These are phyloP conservation scores for Andricus grossulariae DNA, from an alignment of 1,140 invertebrate species.

Conservation along the genomic window DNA sequence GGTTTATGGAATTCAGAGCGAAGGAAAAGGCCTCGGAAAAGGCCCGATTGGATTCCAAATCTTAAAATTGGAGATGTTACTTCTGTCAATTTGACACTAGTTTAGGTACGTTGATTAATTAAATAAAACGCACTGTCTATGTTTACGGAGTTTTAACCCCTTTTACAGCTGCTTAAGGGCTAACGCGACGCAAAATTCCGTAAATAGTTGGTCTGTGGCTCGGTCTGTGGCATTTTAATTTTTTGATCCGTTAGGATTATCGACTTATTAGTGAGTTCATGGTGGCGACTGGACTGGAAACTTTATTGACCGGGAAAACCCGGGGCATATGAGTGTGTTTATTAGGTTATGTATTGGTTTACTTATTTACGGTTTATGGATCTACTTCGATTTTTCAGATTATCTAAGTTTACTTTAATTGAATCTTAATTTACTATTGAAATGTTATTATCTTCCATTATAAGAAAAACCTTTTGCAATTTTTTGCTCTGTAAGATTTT, in stretches of 20 bases:
- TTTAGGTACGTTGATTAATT: slow-evolving; percentile 80
- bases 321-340: too few relatives aligned
- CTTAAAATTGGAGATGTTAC: too few relatives aligned
- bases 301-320: too few relatives aligned
- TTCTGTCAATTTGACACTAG: too few relatives aligned
- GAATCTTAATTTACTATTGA: not conserved
- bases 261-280: slow-evolving; percentile 51
- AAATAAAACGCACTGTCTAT: too few relatives aligned
- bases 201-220: not conserved
- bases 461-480: too few relatives aligned
- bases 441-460: not conserved
- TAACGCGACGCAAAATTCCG: not conserved
- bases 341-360: too few relatives aligned
- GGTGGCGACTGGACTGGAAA: not conserved
- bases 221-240: slow-evolving; percentile 54
- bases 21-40: slow-evolving; percentile 80
- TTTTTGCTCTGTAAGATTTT: too few relatives aligned
- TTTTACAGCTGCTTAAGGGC: not conserved
- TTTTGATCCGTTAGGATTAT: slow-evolving; percentile 57
- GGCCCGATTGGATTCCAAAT: slow-evolving; percentile 79
- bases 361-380: too few relatives aligned
- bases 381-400: too few relatives aligned
- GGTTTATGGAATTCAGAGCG: slow-evolving; percentile 84
- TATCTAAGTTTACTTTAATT: too few relatives aligned
- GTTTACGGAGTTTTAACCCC: too few relatives aligned